These are phyloP conservation scores for Synodontis membranacea DNA, from an alignment of 2,113 vertebrate species.

Conservation along the genomic window DNA sequence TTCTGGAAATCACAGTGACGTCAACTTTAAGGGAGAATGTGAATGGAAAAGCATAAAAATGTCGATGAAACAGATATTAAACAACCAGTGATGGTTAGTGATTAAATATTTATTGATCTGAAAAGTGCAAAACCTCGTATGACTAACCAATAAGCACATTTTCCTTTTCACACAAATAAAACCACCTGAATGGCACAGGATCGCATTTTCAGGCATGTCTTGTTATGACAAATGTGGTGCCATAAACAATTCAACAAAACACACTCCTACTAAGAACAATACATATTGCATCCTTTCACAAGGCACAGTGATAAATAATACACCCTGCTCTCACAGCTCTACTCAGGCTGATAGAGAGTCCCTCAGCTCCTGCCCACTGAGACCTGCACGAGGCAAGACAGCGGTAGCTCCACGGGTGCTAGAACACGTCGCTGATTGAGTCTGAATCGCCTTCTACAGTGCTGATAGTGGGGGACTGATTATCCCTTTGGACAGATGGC, in stretches of 20 bases:
- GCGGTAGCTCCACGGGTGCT: neutral
- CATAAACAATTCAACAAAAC: neutral
- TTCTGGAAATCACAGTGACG: neutral
- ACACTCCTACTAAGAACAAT: neutral
- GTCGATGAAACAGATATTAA: neutral
- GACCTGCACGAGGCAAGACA: neutral
- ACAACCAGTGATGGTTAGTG: neutral
- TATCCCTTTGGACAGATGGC: constrained; percentile 58
- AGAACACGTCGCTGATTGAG: constrained; percentile 67
- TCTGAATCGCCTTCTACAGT: constrained; percentile 53
- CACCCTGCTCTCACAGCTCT: neutral
- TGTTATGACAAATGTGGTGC: neutral
- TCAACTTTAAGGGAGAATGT: neutral
- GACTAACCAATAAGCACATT: neutral
- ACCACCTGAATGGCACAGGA: neutral
- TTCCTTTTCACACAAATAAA: neutral
- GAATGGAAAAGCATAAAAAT: neutral
- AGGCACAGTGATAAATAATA: constrained; percentile 26
- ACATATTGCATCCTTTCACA: constrained; percentile 21
- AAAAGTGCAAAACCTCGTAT: constrained; percentile 10
- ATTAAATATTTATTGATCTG: constrained; percentile 46
- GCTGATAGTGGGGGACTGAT: constrained; percentile 59
- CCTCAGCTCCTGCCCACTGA: neutral
- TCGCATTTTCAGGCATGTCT: neutral
- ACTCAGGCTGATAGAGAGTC: neutral